These are phyloP conservation scores for Lepidurus arcticus DNA, from an alignment of 1,140 invertebrate species.

Conservation along the genomic window DNA sequence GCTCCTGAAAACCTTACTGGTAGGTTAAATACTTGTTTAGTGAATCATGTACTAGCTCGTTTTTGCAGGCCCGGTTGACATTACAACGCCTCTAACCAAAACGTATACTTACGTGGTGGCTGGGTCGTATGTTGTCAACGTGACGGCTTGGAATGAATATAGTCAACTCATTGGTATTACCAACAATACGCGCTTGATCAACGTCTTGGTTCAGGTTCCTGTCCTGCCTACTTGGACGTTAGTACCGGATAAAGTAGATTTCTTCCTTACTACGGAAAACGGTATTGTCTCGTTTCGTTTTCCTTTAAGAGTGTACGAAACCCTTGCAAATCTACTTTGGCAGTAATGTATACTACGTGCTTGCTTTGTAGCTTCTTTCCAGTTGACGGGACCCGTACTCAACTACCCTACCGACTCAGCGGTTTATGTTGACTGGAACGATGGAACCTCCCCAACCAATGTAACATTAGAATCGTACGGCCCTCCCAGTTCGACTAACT, in stretches of 20 bases:
- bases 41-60: neutral
- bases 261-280: conserved; percentile 2
- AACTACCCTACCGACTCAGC: conserved; percentile 39
- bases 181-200: conserved; percentile 25
- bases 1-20: neutral
- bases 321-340: neutral
- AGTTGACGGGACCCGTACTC: neutral
- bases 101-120: neutral
- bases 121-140: neutral
- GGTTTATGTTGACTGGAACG: conserved; percentile 39
- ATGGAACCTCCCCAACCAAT: conserved; percentile 34
- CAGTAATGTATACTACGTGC: neutral
- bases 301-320: neutral
- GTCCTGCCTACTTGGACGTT: conserved; percentile 13
- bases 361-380: neutral
- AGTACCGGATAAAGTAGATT: neutral
- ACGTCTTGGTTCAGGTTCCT: conserved; percentile 26
- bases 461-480: conserved; percentile 30
- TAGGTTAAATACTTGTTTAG: neutral
- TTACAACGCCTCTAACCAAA: neutral
- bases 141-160: conserved; percentile 13
- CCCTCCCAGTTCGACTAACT: neutral
- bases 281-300: neutral
- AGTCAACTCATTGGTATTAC: neutral
- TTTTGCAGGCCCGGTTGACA: neutral